A percentile compares a stretch with the other conserved stretches of the same genome.
phyloP scores from a whole-genome alignment of 2,888 invertebrate genomes.

The Hirtodrosophila histrioides region DNA sequence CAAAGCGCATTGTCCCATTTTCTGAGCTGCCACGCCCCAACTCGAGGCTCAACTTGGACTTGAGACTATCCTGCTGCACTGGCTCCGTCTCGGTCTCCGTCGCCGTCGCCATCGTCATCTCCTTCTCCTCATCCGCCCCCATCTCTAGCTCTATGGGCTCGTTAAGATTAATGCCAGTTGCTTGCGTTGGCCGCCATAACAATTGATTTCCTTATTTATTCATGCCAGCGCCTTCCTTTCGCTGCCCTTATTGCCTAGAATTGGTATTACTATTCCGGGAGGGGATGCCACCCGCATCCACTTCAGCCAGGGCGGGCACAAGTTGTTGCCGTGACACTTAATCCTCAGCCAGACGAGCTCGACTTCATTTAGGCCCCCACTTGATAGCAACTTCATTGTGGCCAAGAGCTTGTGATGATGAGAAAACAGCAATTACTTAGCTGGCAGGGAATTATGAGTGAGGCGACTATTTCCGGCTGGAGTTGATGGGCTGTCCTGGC shows the following conservation, averaged over 20 bases:
- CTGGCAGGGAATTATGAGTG: constrained; percentile 39
- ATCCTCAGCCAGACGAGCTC: constrained; percentile 44
- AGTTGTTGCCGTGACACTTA: constrained; percentile 57
- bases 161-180: constrained; percentile 65
- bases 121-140: too few species aligned
- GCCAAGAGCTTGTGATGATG: constrained; percentile 11
- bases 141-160: constrained; percentile 17
- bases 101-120: neutral
- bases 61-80: constrained; percentile 15
- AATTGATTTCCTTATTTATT: constrained; percentile 71
- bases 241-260: constrained; percentile 6
- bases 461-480: constrained; percentile 39
- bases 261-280: neutral
- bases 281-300: neutral
- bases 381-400: constrained; percentile 28
- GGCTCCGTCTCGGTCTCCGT: constrained; percentile 1
- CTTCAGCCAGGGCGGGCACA: neutral
- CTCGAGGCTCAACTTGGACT: constrained; percentile 17
- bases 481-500: constrained; percentile 12
- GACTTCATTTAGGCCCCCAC: constrained; percentile 31
- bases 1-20: constrained; percentile 58
- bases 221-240: constrained; percentile 13
- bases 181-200: constrained; percentile 52
- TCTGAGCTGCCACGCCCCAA: constrained; percentile 53
- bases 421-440: constrained; percentile 50